Evolutionary conservation across 2,888 invertebrate genomes (phyloP).

Genomic region (Eupithecia centaureata): DNA sequence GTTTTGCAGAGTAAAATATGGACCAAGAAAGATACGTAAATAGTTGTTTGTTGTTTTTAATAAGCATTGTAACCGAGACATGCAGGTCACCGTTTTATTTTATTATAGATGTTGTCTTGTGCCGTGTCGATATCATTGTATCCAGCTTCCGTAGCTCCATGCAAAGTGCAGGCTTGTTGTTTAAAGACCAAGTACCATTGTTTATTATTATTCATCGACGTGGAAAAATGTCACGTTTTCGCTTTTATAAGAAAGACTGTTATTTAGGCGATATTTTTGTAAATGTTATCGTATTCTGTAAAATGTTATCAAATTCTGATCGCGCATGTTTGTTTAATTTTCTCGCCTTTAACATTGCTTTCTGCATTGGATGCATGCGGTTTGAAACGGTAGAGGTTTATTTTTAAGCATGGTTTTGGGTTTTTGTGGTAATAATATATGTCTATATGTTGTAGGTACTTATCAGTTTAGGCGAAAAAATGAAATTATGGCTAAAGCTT

Average conservation of each 20-base stretch:
- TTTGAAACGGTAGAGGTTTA: conserved; percentile 5
- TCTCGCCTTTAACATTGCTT: conserved; percentile 16
- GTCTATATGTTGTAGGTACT: not conserved
- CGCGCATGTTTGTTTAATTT: conserved; percentile 19
- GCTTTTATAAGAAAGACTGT: not conserved
- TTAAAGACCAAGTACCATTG: not conserved
- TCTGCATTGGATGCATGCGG: conserved; percentile 23
- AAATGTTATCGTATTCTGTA: not conserved
- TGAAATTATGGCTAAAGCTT: not conserved
- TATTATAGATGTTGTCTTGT: conserved; percentile 63
- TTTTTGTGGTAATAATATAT: not conserved
- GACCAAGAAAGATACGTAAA: too few species aligned
- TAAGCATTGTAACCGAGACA: conserved; percentile 18
- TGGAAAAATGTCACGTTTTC: not conserved
- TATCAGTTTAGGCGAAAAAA: not conserved
- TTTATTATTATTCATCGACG: not conserved
- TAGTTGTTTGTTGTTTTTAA: not conserved
- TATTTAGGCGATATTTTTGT: not conserved
- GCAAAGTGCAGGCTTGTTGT: conserved; percentile 17
- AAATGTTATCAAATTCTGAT: conserved; percentile 8
- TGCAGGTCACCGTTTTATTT: conserved; percentile 29
- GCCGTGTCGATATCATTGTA: conserved; percentile 39
- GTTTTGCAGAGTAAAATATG: not conserved
- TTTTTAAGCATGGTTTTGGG: conserved; percentile 10
- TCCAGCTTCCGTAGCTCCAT: conserved; percentile 27